A percentile compares a stretch with the other conserved stretches of the same genome.
Evolutionary conservation across 2,888 invertebrate genomes (phyloP).

Genomic region (Cotesia congregata): DNA sequence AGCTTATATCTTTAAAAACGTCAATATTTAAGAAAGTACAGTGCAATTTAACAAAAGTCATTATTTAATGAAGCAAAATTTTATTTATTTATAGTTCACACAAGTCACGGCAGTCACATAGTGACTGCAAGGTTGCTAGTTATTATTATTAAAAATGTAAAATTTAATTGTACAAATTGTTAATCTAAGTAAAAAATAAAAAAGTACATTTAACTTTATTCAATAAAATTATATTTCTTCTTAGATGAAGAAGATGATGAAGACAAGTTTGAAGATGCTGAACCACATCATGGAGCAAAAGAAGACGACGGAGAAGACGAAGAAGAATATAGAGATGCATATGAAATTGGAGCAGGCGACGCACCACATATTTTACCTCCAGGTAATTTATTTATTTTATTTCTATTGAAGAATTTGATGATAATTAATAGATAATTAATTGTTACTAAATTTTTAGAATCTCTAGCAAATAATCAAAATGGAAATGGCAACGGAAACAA

Average conservation of each 20-base stretch:
- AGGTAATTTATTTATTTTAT: constrained; percentile 53
- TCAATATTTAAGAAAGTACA: no score
- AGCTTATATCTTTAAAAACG: no score
- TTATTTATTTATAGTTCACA: no score
- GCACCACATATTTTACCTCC: constrained; percentile 64
- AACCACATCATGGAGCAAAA: no score
- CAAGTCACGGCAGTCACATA: no score
- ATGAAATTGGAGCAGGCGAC: constrained; percentile 70
- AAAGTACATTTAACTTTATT: no score
- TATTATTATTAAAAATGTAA: no score
- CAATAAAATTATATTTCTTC: neutral
- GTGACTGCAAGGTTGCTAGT: no score
- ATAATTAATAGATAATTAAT: constrained; percentile 47
- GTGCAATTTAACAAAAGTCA: no score
- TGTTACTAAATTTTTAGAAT: constrained; percentile 55
- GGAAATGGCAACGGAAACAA: constrained; percentile 67
- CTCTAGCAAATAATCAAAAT: constrained; percentile 68
- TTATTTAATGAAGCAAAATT: no score
- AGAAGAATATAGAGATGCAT: constrained; percentile 62
- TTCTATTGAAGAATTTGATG: constrained; percentile 29
- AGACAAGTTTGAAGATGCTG: constrained; percentile 59
- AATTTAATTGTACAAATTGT: no score
- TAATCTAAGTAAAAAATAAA: no score
- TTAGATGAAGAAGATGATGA: constrained; percentile 70
- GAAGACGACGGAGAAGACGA: constrained; percentile 69